Percentiles rank a stretch among this genome's conserved stretches.
phyloP scores from a whole-genome alignment of 2,888 invertebrate species.

The Melinaea marsaeus region DNA sequence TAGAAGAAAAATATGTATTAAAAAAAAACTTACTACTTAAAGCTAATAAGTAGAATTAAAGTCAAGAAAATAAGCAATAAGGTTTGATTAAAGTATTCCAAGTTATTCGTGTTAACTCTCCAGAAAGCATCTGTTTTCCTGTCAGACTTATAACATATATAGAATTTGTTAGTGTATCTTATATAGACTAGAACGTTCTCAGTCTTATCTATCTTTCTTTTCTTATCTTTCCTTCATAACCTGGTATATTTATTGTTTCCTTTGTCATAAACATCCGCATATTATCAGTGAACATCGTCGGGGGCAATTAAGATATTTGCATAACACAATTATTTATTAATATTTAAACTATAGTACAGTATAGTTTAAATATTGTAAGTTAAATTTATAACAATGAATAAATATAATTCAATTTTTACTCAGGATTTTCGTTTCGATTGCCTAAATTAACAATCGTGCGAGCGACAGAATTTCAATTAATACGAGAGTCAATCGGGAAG shows the following conservation, averaged over 20 bases:
- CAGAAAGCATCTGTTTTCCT: no score
- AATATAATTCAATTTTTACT: no score
- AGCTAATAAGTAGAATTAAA: no score
- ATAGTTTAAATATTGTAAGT: neutral
- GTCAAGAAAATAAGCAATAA: no score
- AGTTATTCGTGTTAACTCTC: no score
- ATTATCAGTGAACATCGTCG: slow-evolving; percentile 28
- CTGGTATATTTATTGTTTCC: slow-evolving; percentile 50
- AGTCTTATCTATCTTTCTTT: slow-evolving; percentile 44
- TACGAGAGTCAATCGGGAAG: slow-evolving; percentile 40
- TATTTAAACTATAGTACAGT: no score
- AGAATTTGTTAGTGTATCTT: slow-evolving; percentile 13
- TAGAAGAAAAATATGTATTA: no score
- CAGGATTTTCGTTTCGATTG: no score
- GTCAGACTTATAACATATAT: no score
- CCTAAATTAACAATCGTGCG: slow-evolving; percentile 33
- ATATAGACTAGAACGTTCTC: slow-evolving; percentile 56
- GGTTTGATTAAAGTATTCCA: no score
- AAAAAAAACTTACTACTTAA: no score
- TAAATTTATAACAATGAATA: no score
- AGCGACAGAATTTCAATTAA: slow-evolving; percentile 55
- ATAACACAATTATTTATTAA: slow-evolving; percentile 21
- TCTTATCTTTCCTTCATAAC: slow-evolving; percentile 38
- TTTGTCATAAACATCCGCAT: slow-evolving; percentile 35
- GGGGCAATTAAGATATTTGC: slow-evolving; percentile 23